phyloP scores from a whole-genome alignment of 2,797 vertebrate species.

The Propithecus perrieri region DNA sequence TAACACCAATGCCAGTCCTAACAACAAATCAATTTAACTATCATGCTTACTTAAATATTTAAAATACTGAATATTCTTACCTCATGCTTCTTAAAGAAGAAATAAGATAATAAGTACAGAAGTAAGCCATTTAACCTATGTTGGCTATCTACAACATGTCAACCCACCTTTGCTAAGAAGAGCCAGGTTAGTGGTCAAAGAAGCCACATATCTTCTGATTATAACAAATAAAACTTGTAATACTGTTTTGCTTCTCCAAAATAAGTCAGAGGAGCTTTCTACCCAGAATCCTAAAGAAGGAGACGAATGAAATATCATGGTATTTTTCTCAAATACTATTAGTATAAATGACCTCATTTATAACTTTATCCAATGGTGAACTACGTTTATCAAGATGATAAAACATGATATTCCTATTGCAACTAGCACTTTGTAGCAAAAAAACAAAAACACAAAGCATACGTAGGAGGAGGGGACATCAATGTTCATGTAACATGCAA shows the following conservation, averaged over 20 bases:
- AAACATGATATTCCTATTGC: neutral
- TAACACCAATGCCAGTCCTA: conserved; percentile 19
- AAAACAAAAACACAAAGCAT: neutral
- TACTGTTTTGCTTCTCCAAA: conserved; percentile 31
- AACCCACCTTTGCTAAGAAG: neutral
- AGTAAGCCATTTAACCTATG: neutral
- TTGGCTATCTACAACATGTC: neutral
- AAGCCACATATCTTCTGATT: neutral
- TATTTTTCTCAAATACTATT: conserved; percentile 48
- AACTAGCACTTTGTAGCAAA: neutral
- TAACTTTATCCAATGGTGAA: neutral
- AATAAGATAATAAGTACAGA: neutral
- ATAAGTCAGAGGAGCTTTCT: neutral
- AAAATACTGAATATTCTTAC: conserved; percentile 10
- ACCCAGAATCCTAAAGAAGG: neutral
- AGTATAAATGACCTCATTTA: neutral
- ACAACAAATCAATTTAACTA: conserved; percentile 11
- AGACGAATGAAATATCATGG: neutral
- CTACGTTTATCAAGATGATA: neutral
- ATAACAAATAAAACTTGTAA: neutral
- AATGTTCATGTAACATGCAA: neutral
- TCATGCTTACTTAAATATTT: neutral
- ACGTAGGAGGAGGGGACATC: neutral
- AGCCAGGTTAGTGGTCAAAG: neutral
- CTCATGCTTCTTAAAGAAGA: neutral